Percentiles rank a stretch among this genome's conserved stretches.
These are phyloP conservation scores for Paradoxurus hermaphroditus DNA, from an alignment of 2,113 vertebrate species.

Conservation along the genomic window DNA sequence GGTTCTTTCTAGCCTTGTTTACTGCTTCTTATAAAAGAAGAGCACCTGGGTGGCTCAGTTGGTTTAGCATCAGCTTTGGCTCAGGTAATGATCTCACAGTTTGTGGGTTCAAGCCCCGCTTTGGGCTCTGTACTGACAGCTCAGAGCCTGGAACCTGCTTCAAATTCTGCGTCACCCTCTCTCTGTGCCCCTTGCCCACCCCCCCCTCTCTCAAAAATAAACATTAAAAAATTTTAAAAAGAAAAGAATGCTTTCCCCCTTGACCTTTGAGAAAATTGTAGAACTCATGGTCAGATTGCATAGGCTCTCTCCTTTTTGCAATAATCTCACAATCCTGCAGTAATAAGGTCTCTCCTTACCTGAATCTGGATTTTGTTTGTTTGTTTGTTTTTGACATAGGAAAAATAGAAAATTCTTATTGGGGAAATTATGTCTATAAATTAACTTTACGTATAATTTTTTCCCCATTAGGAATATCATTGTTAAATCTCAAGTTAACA, in stretches of 20 bases:
- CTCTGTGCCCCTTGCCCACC: too few species aligned
- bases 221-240: too few species aligned
- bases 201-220: too few species aligned
- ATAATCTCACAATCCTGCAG: background rate
- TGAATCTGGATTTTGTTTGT: background rate
- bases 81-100: too few species aligned
- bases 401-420: background rate
- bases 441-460: background rate
- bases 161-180: too few species aligned
- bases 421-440: background rate
- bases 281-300: background rate
- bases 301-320: background rate
- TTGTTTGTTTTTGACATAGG: background rate
- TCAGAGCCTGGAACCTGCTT: too few species aligned
- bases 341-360: background rate
- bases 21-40: background rate
- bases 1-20: background rate
- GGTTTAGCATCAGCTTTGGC: too few species aligned
- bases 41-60: background rate
- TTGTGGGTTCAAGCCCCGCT: too few species aligned
- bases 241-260: background rate
- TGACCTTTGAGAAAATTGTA: background rate
- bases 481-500: background rate
- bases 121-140: too few species aligned
- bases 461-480: background rate